phyloP scores from a whole-genome alignment of 2,113 vertebrate genomes.

The Scopus umbretta region DNA sequence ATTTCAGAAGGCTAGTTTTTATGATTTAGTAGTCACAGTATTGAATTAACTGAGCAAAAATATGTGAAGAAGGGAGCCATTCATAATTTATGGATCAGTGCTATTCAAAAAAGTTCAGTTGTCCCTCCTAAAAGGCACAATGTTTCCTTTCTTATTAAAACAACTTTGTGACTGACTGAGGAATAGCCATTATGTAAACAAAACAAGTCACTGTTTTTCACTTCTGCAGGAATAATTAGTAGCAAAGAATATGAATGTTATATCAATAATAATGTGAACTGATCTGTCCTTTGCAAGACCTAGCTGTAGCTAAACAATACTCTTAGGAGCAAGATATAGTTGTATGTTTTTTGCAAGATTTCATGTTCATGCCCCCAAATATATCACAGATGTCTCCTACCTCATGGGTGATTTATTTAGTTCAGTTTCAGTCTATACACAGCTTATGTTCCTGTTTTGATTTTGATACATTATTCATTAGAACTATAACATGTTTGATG shows the following conservation, averaged over 20 bases:
- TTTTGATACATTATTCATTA: not conserved
- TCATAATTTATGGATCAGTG: not conserved
- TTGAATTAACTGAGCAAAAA: not conserved
- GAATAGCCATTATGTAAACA: not conserved
- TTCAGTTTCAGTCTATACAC: not conserved
- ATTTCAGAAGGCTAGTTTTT: not conserved
- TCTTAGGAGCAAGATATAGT: not conserved
- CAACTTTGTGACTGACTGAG: not conserved
- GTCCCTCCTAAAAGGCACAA: not conserved
- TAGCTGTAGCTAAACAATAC: not conserved
- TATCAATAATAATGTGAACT: not conserved
- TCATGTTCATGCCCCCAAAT: not conserved
- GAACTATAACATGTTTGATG: not conserved
- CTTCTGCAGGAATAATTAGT: not conserved
- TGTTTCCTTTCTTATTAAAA: not conserved
- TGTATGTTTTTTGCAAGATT: not conserved
- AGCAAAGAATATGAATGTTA: not conserved
- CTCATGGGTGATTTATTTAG: not conserved
- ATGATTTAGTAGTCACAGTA: not conserved
- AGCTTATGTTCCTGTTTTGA: not conserved
- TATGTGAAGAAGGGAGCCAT: not conserved
- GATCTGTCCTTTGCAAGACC: not conserved
- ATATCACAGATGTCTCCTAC: not conserved
- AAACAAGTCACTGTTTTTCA: not conserved
- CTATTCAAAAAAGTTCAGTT: not conserved